phyloP scores from a whole-genome alignment of 2,888 invertebrate species.

The Chymomyza caudatula region DNA sequence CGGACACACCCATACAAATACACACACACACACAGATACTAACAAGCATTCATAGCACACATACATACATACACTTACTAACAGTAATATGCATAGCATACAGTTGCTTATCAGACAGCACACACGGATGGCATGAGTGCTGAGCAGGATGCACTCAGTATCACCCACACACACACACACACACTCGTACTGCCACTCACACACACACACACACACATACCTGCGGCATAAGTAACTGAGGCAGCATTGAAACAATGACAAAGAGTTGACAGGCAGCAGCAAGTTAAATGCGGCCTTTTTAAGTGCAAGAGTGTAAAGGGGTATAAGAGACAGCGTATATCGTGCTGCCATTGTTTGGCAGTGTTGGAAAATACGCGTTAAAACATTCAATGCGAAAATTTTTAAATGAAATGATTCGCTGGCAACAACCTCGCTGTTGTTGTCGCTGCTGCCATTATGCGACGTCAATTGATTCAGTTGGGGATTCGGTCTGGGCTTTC shows the following conservation, averaged over 20 bases:
- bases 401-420: slow-evolving; percentile 67
- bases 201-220: slow-evolving; percentile 5
- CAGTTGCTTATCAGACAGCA: slow-evolving; percentile 54
- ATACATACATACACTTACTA: neutral
- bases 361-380: slow-evolving; percentile 55
- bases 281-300: neutral
- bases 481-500: neutral
- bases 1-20: slow-evolving; percentile 6
- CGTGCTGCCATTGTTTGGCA: neutral
- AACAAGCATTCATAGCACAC: neutral
- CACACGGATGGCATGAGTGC: neutral
- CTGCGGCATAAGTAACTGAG: neutral
- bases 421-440: neutral
- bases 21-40: neutral
- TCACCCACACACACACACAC: slow-evolving; percentile 30
- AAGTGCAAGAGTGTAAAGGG: neutral
- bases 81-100: slow-evolving; percentile 30
- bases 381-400: slow-evolving; percentile 64
- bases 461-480: slow-evolving; percentile 55
- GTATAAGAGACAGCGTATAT: neutral
- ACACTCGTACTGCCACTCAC: slow-evolving; percentile 14
- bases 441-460: slow-evolving; percentile 11
- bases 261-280: slow-evolving; percentile 52
- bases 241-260: slow-evolving; percentile 60
- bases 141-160: slow-evolving; percentile 1